Conservation (phyloP, 2,113 vertebrate genomes). For the Pteruthius melanotis region DNA sequence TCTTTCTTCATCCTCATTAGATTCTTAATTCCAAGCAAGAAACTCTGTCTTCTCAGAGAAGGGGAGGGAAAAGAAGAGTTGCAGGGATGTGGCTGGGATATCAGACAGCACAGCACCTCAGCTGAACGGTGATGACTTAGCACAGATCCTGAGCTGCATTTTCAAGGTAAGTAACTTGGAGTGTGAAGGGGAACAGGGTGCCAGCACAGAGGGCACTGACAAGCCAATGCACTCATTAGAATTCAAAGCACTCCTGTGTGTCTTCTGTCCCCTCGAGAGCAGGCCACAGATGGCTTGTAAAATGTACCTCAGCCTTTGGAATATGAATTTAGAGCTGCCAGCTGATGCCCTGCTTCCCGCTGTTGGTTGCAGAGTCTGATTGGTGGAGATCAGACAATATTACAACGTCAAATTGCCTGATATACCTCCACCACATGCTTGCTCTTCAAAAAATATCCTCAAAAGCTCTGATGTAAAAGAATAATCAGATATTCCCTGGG, state of each 20-base stretch:
- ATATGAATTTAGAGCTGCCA: conserved; percentile 13
- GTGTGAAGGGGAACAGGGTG: not conserved
- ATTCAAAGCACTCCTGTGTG: conserved; percentile 37
- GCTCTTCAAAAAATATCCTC: not conserved
- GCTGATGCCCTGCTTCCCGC: not conserved
- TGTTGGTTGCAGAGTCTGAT: not conserved
- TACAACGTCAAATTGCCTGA: not conserved
- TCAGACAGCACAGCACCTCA: not conserved
- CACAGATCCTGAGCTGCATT: not conserved
- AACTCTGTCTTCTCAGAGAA: not conserved
- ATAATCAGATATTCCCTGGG: not conserved
- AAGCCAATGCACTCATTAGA: conserved; percentile 32
- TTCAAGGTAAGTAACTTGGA: not conserved
- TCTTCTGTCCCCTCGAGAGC: not conserved
- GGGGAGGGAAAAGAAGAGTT: not conserved
- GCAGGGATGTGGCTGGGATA: not conserved
- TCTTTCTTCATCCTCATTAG: not conserved
- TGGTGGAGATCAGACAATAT: not conserved
- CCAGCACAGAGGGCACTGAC: not conserved
- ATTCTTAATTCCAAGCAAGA: not conserved
- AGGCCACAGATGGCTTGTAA: conserved; percentile 49
- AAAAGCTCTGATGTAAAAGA: not conserved
- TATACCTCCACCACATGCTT: not conserved
- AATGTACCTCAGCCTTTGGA: not conserved
- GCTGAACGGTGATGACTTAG: not conserved